Conservation (phyloP, 2,797 vertebrate species). For the Ciconia nigra region DNA sequence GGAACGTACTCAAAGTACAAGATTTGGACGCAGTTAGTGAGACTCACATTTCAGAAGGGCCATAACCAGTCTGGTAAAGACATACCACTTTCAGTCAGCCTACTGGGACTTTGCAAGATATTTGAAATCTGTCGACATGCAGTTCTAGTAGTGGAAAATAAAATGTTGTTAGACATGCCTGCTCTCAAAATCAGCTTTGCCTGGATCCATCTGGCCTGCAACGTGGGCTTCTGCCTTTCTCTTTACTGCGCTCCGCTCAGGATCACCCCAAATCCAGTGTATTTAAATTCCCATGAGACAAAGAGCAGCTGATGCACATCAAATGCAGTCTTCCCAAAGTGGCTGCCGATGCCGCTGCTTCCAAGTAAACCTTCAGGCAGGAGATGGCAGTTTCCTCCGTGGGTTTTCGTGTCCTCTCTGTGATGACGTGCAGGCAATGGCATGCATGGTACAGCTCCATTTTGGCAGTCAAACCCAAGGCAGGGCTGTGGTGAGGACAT, state of each 20-base stretch:
- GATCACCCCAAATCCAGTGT: background rate
- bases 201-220: background rate
- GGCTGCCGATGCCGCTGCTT: background rate
- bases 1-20: background rate
- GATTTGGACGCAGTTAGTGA: background rate
- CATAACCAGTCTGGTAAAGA: background rate
- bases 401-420: background rate
- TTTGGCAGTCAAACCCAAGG: background rate
- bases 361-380: background rate
- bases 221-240: background rate
- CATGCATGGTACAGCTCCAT: background rate
- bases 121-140: background rate
- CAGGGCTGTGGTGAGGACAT: background rate
- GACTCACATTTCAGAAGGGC: background rate
- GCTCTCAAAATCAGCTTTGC: background rate
- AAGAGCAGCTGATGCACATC: background rate
- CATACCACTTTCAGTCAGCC: background rate
- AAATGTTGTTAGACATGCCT: background rate
- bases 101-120: background rate
- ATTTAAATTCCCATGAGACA: background rate
- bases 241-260: background rate
- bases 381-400: background rate
- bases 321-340: background rate
- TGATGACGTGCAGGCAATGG: accelerated
- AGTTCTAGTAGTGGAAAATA: background rate